Base-by-base conservation (phyloP, 2,888 invertebrate genomes). In the Drosophila mayaguana region DNA sequence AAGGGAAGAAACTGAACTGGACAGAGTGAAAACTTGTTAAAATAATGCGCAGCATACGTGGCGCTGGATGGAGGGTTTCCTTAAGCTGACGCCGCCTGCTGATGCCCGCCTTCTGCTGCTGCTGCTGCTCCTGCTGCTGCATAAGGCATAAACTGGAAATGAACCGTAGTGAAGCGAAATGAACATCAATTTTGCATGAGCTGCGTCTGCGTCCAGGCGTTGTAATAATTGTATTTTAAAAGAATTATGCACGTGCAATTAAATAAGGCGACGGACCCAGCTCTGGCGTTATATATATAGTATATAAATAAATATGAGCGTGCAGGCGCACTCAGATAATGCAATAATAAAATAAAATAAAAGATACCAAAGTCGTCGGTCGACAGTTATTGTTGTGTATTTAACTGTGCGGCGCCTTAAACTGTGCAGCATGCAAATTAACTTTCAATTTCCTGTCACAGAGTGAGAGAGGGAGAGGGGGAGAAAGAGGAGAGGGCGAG, bases 191-290 rank as follows among this genome's bases (percentile, higher is more conserved):
- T 87, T 75, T 68, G 42, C 69, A 77, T 54, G 64, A 56, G 57
- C 63, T 45, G 53, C 63, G 81, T 67, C 70, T 66, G 79, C 64
- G 54, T 54, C 38, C 63, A 61, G 78, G 65, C 73, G 75, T 83
- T 78, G 80, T 85, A 78, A 84, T 88, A 87, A 80, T 88, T 89
- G 89, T 76, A 84, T 80, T 85, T 89, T 80, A 87, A 84, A 83
- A 85, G 89, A 87, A 87, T 87, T 89, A 87, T 89, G 88, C 86
- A 85, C 88, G 89, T 85, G 78, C 86, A 87, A 87, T 87, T 87
- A 89, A 87, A 86, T 85, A 83, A 81, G 81, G 62, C 83, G 72
- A 78, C 50, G 59, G 73, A 38, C 55, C 54, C 56, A n/a, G 54
- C 46, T 63, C 28, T 1, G 2, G 7, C 28, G 8, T 9, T 28